These are phyloP conservation scores for Rhinolophus ferrumequinum DNA, from an alignment of 2,113 vertebrate genomes.

Conservation along the genomic window DNA sequence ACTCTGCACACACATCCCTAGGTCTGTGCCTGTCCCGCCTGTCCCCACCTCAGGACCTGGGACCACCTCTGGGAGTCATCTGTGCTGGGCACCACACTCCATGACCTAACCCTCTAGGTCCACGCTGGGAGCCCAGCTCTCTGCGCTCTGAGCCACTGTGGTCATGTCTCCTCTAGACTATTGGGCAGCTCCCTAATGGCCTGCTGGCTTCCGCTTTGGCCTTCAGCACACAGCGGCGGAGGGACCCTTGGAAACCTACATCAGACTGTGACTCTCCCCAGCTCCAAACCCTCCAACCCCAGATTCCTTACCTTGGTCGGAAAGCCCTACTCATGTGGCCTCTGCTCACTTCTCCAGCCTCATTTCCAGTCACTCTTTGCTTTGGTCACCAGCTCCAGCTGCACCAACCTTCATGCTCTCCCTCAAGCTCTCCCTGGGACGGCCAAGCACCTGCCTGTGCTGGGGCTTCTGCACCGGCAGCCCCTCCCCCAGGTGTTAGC, in stretches of 20 bases:
- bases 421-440: neutral
- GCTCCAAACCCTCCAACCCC: neutral
- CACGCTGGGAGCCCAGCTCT: neutral
- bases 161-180: neutral
- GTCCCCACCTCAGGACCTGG: neutral
- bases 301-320: neutral
- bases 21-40: neutral
- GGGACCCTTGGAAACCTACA: neutral
- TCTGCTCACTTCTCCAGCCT: neutral
- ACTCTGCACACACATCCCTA: accelerated
- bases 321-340: neutral
- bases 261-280: neutral
- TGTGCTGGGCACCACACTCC: neutral
- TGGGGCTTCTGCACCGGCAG: neutral
- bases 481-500: neutral
- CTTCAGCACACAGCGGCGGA: neutral
- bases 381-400: too few relatives aligned
- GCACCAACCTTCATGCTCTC: neutral
- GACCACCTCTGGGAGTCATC: neutral
- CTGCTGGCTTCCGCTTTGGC: neutral
- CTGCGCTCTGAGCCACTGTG: neutral
- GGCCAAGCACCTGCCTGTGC: neutral
- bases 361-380: neutral
- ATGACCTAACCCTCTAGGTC: neutral
- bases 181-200: neutral